Percentiles rank a stretch among this genome's conserved stretches.
phyloP scores from a whole-genome alignment of 2,888 invertebrate species.

The Ornithoptera priamus region DNA sequence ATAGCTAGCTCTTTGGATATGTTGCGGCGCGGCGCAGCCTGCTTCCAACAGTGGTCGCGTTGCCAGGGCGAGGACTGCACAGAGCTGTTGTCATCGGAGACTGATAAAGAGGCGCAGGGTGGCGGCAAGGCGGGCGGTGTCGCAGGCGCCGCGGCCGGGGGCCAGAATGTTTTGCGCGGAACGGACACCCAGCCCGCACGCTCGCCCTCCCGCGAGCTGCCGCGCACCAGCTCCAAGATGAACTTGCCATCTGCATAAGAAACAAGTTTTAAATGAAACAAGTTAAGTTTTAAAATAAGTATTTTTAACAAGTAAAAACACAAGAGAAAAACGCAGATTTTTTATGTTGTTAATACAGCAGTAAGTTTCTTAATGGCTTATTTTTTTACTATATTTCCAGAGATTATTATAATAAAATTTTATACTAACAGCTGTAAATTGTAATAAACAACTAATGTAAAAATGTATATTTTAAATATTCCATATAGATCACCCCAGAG shows the following conservation, averaged over 20 bases:
- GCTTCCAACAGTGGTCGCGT: constrained; percentile 94
- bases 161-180: constrained; percentile 93
- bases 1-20: constrained; percentile 87
- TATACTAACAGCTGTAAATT: too few species aligned
- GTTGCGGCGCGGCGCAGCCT: constrained; percentile 86
- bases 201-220: constrained; percentile 82
- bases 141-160: constrained; percentile 86
- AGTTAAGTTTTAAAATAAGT: neutral
- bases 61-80: constrained; percentile 94
- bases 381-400: too few species aligned
- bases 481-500: too few species aligned
- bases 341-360: too few species aligned
- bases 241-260: constrained; percentile 89
- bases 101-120: constrained; percentile 86
- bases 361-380: too few species aligned
- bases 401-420: too few species aligned
- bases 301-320: neutral
- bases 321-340: neutral
- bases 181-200: constrained; percentile 94
- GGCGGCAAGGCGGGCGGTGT: constrained; percentile 70
- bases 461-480: too few species aligned
- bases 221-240: constrained; percentile 88
- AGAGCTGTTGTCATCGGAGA: constrained; percentile 94
- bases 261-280: neutral
- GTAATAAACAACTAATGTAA: too few species aligned